Base-by-base conservation (phyloP, 2,797 vertebrate species). In the Parauchenoglanis punctatus region DNA sequence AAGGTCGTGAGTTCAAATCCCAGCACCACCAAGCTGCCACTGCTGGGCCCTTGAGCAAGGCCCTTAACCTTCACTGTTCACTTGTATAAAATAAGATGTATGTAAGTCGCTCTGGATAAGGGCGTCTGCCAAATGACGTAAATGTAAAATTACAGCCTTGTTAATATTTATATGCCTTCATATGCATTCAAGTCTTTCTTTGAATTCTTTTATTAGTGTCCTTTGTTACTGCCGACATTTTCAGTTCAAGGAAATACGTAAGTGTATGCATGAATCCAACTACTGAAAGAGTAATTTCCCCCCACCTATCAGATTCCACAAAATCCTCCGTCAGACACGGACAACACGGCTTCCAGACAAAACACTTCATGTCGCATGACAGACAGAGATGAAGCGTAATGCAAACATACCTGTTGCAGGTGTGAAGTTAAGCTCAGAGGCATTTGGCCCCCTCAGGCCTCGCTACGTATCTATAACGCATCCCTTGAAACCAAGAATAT, bases 391-490 rank as follows among this genome's bases (percentile, higher is more conserved):
- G 31, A 31, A 23, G 7, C 78, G 6, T 17, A 54, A 65, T 23
- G 17, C 89, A 88, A 83, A 89, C 91, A 89, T 87, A 91, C 89
- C 90, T 72, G 56, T 87, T 40, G 65, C 83, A 81, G 52, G 31
- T 88, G 58, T 75, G 80, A 86, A 68, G 80, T 86, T 85, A 18
- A 84, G 49, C 81, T 85, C 67, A 61, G 87, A 76, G 44, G 86
- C n/a, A 25, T 46, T 46, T 28, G 82, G 80, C 91, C 91, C 92
- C 95, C 94, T 96, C 94, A 91, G 95, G 94, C 93, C 95, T 95
- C 92, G 94, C 94, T 87, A 95, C 95, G 88, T 95, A 95, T 46
- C 4, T 90, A 95, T 95, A 89, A 94, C 95, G 95, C 95, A 95
- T 96, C 95, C 95, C 94, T 95, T 95, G 93, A 95, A 96, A 93